A percentile compares a stretch with the other conserved stretches of the same genome.
These are phyloP conservation scores for Trisateles emortualis DNA, from an alignment of 2,888 invertebrate genomes.

Conservation along the genomic window DNA sequence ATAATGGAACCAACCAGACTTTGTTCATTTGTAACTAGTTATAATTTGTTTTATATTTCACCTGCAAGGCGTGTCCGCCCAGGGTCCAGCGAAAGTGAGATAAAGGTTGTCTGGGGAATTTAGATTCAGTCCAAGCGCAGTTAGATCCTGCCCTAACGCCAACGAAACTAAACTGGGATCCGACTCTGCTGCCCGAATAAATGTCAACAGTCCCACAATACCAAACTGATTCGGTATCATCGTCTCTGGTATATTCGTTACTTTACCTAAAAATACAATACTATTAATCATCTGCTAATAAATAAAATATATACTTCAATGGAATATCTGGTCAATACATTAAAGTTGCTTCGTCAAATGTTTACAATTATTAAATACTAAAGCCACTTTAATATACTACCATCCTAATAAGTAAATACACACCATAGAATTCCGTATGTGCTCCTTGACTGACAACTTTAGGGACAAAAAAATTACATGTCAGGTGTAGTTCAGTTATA, in stretches of 20 bases:
- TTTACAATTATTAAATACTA: constrained; percentile 13
- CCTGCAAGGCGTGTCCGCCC: constrained; percentile 98
- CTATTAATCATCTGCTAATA: constrained; percentile 21
- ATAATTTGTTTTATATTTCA: constrained; percentile 48
- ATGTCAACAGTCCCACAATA: constrained; percentile 99
- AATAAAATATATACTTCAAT: constrained; percentile 33
- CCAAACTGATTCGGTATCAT: constrained; percentile 99
- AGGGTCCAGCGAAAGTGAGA: constrained; percentile 99
- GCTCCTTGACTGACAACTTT: constrained; percentile 79
- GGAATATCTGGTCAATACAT: constrained; percentile 45
- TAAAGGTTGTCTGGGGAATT: constrained; percentile 99
- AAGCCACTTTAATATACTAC: constrained; percentile 56
- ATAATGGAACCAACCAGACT: not conserved
- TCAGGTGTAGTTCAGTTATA: constrained; percentile 54
- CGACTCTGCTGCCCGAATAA: constrained; percentile 98
- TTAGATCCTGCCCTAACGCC: constrained; percentile 99
- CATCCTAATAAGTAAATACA: constrained; percentile 62
- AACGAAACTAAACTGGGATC: constrained; percentile 98
- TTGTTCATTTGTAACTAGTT: constrained; percentile 1
- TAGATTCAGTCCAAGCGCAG: constrained; percentile 98
- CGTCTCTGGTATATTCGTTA: constrained; percentile 98
- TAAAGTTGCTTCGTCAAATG: constrained; percentile 49
- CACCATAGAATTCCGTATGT: constrained; percentile 79
- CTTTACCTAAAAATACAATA: constrained; percentile 90
- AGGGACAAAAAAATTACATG: constrained; percentile 64